These are phyloP conservation scores for Halesus radiatus DNA, from an alignment of 1,140 invertebrate genomes.

Conservation along the genomic window DNA sequence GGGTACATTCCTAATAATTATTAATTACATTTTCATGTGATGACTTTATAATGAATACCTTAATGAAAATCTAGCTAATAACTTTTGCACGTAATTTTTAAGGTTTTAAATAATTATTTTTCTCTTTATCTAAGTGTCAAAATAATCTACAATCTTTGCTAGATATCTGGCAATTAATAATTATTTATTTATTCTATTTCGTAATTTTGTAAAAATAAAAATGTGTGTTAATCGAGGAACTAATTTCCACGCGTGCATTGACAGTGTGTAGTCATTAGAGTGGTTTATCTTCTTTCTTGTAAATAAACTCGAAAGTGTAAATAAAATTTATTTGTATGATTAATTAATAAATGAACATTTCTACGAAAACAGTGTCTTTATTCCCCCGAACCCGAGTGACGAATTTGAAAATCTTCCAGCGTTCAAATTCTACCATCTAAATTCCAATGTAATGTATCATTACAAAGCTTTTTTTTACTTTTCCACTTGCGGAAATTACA, in stretches of 20 bases:
- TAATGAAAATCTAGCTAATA: too few relatives aligned
- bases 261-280: constrained; percentile 30
- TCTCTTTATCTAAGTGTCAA: not conserved
- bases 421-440: too few relatives aligned
- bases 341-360: constrained; percentile 20
- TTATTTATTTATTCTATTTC: constrained; percentile 25
- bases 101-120: too few relatives aligned
- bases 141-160: not conserved
- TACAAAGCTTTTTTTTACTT: too few relatives aligned
- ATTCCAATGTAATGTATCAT: too few relatives aligned
- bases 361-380: not conserved
- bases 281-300: constrained; percentile 26
- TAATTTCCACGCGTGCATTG: not conserved
- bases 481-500: too few relatives aligned
- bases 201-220: constrained; percentile 19
- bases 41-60: too few relatives aligned
- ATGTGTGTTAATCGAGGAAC: not conserved
- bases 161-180: not conserved
- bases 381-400: not conserved
- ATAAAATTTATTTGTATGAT: constrained; percentile 12
- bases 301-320: constrained; percentile 27
- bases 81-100: too few relatives aligned
- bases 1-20: too few relatives aligned
- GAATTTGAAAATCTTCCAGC: not conserved
- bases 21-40: too few relatives aligned